A percentile compares a stretch with the other conserved stretches of the same genome.
These are phyloP conservation scores for Maniola hyperantus DNA, from an alignment of 2,888 invertebrate genomes.

Conservation along the genomic window DNA sequence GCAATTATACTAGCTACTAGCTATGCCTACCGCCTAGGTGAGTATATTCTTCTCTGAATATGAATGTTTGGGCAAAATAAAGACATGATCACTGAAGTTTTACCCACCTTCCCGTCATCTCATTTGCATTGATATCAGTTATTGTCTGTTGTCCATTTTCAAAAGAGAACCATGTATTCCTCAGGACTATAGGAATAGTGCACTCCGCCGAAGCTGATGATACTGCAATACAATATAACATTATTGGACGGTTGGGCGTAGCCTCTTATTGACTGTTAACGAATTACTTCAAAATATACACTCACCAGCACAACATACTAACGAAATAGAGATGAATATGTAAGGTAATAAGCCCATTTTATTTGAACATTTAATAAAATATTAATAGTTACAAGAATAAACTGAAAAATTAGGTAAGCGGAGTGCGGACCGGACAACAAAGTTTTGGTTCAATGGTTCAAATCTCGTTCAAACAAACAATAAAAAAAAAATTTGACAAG, in stretches of 20 bases:
- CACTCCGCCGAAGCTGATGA: constrained; percentile 77
- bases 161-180: constrained; percentile 96
- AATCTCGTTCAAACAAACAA: no score
- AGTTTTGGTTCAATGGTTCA: no score
- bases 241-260: constrained; percentile 71
- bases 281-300: neutral
- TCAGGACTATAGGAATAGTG: constrained; percentile 88
- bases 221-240: constrained; percentile 55
- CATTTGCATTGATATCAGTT: constrained; percentile 90
- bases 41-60: no score
- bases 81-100: no score
- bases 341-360: neutral
- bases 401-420: neutral
- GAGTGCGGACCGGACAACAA: no score
- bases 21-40: no score
- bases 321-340: constrained; percentile 4
- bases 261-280: constrained; percentile 41
- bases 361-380: neutral
- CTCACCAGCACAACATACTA: constrained; percentile 19
- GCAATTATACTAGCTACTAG: no score
- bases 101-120: constrained; percentile 85
- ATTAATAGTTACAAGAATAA: neutral
- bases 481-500: no score
- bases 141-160: constrained; percentile 92
- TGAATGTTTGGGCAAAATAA: no score